Evolutionary conservation across 2,888 invertebrate species (phyloP).

Genomic region (Apodemia mormo): DNA sequence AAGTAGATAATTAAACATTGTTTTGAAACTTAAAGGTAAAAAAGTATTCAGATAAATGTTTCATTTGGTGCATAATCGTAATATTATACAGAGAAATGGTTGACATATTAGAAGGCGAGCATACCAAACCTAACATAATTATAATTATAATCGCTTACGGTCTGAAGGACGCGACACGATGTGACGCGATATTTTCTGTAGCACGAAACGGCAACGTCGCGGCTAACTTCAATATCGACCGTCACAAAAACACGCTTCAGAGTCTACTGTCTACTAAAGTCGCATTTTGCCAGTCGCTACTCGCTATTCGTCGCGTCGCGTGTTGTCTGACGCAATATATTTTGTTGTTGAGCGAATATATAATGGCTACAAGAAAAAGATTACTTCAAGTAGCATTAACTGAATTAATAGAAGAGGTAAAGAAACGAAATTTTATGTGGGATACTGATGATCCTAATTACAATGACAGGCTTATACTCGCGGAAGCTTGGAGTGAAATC

Average conservation of each 20-base stretch:
- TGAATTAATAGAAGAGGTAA: slow-evolving; percentile 48
- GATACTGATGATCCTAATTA: slow-evolving; percentile 45
- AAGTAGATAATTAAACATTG: too few species aligned
- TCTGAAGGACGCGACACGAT: slow-evolving; percentile 24
- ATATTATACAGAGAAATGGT: too few species aligned
- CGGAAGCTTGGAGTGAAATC: slow-evolving; percentile 51
- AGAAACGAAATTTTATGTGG: slow-evolving; percentile 50
- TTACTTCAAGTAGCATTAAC: not conserved
- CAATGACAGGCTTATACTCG: slow-evolving; percentile 44
- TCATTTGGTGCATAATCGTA: too few species aligned
- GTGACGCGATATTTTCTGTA: slow-evolving; percentile 21
- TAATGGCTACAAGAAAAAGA: slow-evolving; percentile 5
- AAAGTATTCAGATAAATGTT: too few species aligned
- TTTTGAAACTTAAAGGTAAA: too few species aligned
- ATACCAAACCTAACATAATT: too few species aligned
- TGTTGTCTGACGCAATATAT: not conserved
- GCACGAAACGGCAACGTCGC: slow-evolving; percentile 40
- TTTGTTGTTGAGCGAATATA: not conserved
- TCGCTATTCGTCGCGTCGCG: slow-evolving; percentile 8
- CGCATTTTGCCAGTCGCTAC: slow-evolving; percentile 7
- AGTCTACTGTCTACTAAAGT: not conserved
- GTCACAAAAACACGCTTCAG: not conserved
- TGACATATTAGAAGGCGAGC: too few species aligned
- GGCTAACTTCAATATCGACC: not conserved
- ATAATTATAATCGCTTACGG: too few species aligned